Base-by-base conservation (phyloP, 2,888 invertebrate genomes). In the Hemistola chrysoprasaria region DNA sequence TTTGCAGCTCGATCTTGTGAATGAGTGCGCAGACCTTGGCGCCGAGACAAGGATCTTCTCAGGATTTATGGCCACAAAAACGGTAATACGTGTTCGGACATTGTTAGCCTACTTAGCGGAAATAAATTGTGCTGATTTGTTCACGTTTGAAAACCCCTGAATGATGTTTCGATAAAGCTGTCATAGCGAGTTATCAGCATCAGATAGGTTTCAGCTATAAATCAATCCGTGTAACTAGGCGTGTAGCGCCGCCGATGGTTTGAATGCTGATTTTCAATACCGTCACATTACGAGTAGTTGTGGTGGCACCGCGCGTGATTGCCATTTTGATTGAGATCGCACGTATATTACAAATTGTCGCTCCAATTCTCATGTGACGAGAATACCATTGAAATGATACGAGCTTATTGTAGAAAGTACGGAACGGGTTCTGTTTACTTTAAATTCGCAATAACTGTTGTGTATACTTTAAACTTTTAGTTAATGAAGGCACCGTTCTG, bases 1-100 rank as follows among this genome's bases (percentile, higher is more conserved):
- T 85, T 85, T 84, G 74, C 76, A 68, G 73, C 71, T 78, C 77
- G 76, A 80, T 82, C 84, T 82, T 74, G 76, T 83, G 82, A 83
- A 84, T 82, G 81, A 81, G 80, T 75, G 74, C 73, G 71, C 75
- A 73, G 77, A 77, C 78, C 76, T 80, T 78, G 76, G 73, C 63
- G 65, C 62, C 59, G 61, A 72, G 71, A 72, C 72, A 72, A 74
- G 74, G 73, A 75, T 78, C 71, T 77, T 61, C 60, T 44, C 66
- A 66, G 73, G 73, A 78, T 81, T 80, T 81, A 76, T 75, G 50
- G 56, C 59, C 51, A 61, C 67, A 75, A 73, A 78, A 81, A 78
- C 69, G 53, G 49, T 53, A 45, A 53, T 47, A 55, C 55, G 55
- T 55, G 55, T 50, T 44, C 50, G 55, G 55, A 55, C 55, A 52